Evolutionary conservation across 1,140 invertebrate genomes (phyloP).

Genomic region (Drosophila watanabei): DNA sequence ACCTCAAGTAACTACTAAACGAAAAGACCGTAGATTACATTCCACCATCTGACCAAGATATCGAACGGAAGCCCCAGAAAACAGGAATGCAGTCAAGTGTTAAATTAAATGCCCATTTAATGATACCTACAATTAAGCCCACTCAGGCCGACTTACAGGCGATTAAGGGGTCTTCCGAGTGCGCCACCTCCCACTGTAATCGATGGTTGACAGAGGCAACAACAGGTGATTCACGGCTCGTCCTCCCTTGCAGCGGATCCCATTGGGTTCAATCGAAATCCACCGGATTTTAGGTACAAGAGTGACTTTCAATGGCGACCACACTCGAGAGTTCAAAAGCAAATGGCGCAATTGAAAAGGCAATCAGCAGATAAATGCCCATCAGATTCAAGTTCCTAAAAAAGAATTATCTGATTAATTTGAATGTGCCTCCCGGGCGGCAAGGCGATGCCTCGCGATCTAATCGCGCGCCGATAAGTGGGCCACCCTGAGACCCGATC

Average conservation of each 20-base stretch:
- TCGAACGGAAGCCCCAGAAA: conserved; percentile 1
- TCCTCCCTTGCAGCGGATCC: neutral
- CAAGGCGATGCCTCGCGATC: conserved; percentile 6
- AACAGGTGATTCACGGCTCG: conserved; percentile 2
- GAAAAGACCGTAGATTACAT: neutral
- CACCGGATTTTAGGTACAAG: neutral
- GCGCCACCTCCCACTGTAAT: conserved; percentile 16
- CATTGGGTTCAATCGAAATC: neutral
- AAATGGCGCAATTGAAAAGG: conserved; percentile 18
- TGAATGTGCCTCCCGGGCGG: conserved; percentile 28
- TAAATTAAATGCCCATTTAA: conserved; percentile 50
- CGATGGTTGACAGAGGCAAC: conserved; percentile 14
- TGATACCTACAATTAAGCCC: conserved; percentile 30
- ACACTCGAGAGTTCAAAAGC: conserved; percentile 9
- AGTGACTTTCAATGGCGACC: neutral
- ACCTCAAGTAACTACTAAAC: neutral
- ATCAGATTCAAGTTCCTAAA: conserved; percentile 17
- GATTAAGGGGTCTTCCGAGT: conserved; percentile 23
- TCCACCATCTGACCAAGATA: conserved; percentile 13
- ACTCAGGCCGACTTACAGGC: conserved; percentile 29
- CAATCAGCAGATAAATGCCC: conserved; percentile 50
- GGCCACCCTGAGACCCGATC: conserved; percentile 16
- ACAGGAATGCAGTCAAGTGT: conserved; percentile 29
- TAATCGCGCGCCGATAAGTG: conserved; percentile 26
- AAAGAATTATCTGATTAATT: conserved; percentile 35